Evolutionary conservation across 30 jellyfish, hydroid and myxozoan genomes (phyloP), one percentile per base, ranked within the genome.

Genomic region (Hydra vulgaris): DNA sequence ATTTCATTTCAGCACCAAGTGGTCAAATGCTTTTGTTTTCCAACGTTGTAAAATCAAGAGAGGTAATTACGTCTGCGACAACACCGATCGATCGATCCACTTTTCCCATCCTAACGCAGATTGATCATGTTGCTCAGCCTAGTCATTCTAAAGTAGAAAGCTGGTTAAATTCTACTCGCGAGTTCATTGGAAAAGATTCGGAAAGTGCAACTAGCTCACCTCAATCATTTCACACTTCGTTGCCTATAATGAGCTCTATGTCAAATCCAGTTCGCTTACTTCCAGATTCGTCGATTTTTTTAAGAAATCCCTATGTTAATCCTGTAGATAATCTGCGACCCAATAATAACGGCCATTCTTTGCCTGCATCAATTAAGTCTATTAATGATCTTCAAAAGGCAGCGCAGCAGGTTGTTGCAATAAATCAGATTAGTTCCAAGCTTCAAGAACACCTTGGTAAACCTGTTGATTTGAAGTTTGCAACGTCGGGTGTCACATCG

Each of bases 141-240:
- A 86, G 95, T 82, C 84, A 86, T 70, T 86, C 92, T 18, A 61
- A 95, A 52, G 97, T 91, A 40, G 85, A 89, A 53, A 74, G 81
- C 20, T 91, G 97, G 97, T 79, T 91, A 75, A 83, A 91, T 74
- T 84, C 97, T 17, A 75, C 72, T 75, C 71, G 71, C 16, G 72
- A 66, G 7, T 75, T 25, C 83, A 75, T 75, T 75, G 83, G 26
- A 70, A 26, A 75, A 75, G 71, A 27, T 5, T 17, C 53, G 21
- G 53, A 27, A 20, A 27, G 53, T 7, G 53, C 27, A 17, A 71
- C 79, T 20, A 17, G 79, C 27, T 23, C 56, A 21, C 27, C 76
- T 20, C 53, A 27, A 53, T 71, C 79, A 71, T 18, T 17, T 15
- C n/a, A 27, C 20, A 23, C 53, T 27, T 71, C 79, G 5, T 71